phyloP scores from a whole-genome alignment of 1,140 invertebrate genomes.

The Drosophila bifasciata region DNA sequence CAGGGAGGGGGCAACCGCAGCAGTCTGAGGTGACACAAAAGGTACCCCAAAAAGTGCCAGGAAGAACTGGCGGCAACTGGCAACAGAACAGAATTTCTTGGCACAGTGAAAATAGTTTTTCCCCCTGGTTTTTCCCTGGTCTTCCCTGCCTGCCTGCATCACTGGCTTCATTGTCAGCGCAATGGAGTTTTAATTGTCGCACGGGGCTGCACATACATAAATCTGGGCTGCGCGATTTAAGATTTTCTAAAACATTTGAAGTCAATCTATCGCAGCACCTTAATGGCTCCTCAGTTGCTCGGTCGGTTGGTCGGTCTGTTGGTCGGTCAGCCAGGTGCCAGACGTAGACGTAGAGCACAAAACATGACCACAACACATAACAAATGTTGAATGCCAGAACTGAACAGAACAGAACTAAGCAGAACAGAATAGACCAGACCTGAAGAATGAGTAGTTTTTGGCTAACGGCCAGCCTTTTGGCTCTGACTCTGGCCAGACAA shows the following conservation, averaged over 20 bases:
- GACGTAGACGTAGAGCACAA: constrained; percentile 19
- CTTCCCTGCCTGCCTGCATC: constrained; percentile 10
- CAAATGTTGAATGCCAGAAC: neutral
- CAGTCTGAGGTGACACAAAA: constrained; percentile 65
- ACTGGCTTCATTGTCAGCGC: constrained; percentile 40
- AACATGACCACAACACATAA: constrained; percentile 40
- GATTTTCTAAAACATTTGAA: constrained; percentile 71
- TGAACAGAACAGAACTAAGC: neutral
- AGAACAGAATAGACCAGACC: neutral
- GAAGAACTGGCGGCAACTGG: constrained; percentile 20
- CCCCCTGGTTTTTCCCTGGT: neutral
- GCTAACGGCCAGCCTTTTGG: constrained; percentile 41
- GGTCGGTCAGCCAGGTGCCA: constrained; percentile 61
- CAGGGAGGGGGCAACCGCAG: neutral
- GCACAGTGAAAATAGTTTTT: constrained; percentile 40
- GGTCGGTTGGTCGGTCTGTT: too few species aligned
- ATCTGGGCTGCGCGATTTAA: constrained; percentile 68
- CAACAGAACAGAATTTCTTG: constrained; percentile 62
- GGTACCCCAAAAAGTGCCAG: constrained; percentile 45
- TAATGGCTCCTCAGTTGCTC: constrained; percentile 22
- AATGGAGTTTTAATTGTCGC: constrained; percentile 76
- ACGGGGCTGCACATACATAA: constrained; percentile 63
- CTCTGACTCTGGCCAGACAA: constrained; percentile 8
- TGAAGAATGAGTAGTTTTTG: constrained; percentile 17
- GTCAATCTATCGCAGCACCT: constrained; percentile 62